These are phyloP conservation scores for Ctenoplectra terminalis DNA, from an alignment of 1,140 invertebrate species.

Conservation along the genomic window DNA sequence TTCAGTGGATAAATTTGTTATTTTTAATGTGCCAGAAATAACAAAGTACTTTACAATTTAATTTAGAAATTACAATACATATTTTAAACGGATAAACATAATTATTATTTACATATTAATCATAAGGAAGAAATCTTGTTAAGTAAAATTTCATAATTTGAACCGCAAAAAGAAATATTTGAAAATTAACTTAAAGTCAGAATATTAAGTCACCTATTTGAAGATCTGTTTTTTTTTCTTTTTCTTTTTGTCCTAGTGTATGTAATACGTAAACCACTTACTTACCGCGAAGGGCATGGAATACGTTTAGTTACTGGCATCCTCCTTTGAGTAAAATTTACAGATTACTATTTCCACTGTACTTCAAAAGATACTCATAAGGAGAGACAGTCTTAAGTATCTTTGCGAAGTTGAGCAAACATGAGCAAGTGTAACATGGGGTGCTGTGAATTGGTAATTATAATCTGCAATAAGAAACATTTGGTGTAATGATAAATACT, in stretches of 20 bases:
- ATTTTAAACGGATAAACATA: neutral
- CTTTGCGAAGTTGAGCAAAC: constrained; percentile 60
- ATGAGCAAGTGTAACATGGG: constrained; percentile 61
- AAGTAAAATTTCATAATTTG: neutral
- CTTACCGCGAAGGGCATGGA: constrained; percentile 67
- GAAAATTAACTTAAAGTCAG: neutral
- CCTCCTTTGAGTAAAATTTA: constrained; percentile 66
- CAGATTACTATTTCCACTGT: constrained; percentile 65
- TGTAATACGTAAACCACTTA: constrained; percentile 65
- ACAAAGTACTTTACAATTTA: neutral
- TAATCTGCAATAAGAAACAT: constrained; percentile 67
- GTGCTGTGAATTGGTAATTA: constrained; percentile 66
- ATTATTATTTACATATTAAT: neutral
- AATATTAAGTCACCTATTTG: constrained; percentile 29
- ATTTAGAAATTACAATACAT: neutral
- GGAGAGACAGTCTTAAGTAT: constrained; percentile 63
- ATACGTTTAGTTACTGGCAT: constrained; percentile 69
- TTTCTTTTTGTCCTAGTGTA: constrained; percentile 49
- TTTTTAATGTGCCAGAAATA: neutral
- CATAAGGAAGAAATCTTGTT: neutral
- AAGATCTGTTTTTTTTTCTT: neutral
- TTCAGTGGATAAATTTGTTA: constrained; percentile 3
- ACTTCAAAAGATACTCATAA: constrained; percentile 67
- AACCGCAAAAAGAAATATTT: neutral
- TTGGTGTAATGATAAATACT: constrained; percentile 56